Base-by-base conservation (phyloP, 2,888 invertebrate genomes). In the Labia minor region DNA sequence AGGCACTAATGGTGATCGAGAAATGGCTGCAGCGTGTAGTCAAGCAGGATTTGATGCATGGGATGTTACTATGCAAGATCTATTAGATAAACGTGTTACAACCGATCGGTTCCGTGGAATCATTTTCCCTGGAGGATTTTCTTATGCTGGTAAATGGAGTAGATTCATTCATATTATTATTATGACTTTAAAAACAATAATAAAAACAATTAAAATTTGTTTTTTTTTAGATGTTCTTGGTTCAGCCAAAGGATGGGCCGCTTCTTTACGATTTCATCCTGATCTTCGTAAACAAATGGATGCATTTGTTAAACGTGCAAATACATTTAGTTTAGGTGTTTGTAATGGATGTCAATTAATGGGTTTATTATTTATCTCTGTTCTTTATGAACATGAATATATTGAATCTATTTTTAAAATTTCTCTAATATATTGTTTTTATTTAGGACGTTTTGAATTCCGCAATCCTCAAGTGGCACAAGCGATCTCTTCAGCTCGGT, bases 311-410 rank as follows among this genome's bases (percentile, higher is more conserved):
- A 79, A 80, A 37, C 83, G 80, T 11, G 19, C 70, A 0, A 89
- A 97, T 75, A 95, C 95, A 0, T 98, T 99, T 78, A 95, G 95
- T 65, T 82, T 98, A 71, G 98, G 98, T 26, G 90, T 97, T n/a
- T 99, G 98, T 76, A 99, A 99, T 77, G 98, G 98, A 0, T 98
- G 98, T 75, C 98, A 99, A 76, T 79, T 99, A 70, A 92, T 98
- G 93, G 92, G 89, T 3, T 78, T 94, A 20, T 83, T 99, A n/a
- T n/a, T n/a, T n/a, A n/a, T n/a, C n/a, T n/a, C n/a, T n/a, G n/a
- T n/a, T n/a, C n/a, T n/a, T n/a, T n/a, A n/a, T n/a, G n/a, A n/a
- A n/a, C n/a, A n/a, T n/a, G n/a, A n/a, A n/a, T n/a, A n/a, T n/a
- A n/a, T n/a, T n/a, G n/a, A n/a, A n/a, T n/a, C n/a, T n/a, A n/a